Evolutionary conservation across 2,113 vertebrate genomes (phyloP).

Genomic region (Salvelinus alpinus): DNA sequence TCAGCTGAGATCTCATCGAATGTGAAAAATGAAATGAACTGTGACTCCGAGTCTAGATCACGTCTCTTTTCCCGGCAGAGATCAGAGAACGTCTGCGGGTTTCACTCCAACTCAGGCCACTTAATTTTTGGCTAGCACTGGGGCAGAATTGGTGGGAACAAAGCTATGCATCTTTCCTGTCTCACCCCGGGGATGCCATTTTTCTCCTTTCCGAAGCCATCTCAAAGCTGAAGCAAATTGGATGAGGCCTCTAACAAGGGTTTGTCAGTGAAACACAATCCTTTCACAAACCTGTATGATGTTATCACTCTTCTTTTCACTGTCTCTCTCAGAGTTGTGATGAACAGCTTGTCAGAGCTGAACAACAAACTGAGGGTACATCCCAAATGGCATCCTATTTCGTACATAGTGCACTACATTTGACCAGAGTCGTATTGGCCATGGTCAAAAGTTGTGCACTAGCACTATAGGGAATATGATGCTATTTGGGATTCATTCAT

Average conservation of each 20-base stretch:
- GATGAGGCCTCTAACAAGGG: not conserved
- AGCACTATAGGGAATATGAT: too few species aligned
- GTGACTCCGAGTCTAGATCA: constrained; percentile 85
- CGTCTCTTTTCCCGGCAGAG: constrained; percentile 80
- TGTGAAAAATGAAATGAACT: constrained; percentile 92
- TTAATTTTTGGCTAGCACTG: constrained; percentile 77
- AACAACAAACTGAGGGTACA: constrained; percentile 39
- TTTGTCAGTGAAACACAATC: constrained; percentile 50
- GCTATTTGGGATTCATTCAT: constrained; percentile 29
- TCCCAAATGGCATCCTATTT: too few species aligned
- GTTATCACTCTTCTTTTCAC: too few species aligned
- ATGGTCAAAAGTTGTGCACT: too few species aligned
- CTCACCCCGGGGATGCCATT: constrained; percentile 67
- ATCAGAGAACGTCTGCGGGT: constrained; percentile 80
- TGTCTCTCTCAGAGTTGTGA: constrained; percentile 63
- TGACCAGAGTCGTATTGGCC: too few species aligned
- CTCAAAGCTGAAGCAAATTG: constrained; percentile 37
- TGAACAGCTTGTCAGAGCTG: constrained; percentile 80
- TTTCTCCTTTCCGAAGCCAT: constrained; percentile 44
- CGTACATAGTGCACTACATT: too few species aligned
- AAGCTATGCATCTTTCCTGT: constrained; percentile 71
- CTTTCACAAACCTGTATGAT: not conserved
- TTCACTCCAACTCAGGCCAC: constrained; percentile 86
- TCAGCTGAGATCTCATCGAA: constrained; percentile 87
- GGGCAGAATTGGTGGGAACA: constrained; percentile 80